Base-by-base conservation (phyloP, 2,797 vertebrate genomes). In the Percopsis omiscomaycus region DNA sequence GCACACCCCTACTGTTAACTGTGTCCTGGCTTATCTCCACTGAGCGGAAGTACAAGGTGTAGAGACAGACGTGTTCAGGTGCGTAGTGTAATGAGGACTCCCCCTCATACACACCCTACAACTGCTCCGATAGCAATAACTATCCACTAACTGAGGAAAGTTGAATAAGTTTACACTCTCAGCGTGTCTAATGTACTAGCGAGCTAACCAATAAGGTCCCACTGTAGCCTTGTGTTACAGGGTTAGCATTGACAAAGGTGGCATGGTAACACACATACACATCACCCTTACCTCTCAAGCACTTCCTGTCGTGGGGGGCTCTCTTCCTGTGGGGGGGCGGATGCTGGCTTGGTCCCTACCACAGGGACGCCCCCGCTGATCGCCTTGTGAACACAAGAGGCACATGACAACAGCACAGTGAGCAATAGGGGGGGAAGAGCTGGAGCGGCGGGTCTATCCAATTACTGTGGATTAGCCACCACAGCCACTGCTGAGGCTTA, bases 401-500 rank as follows among this genome's bases (percentile, higher is more conserved):
- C 3, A 12, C 61, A 69, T 2, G 10, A 61, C 62, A 73, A 78
- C 68, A 58, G 69, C 15, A 42, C 60, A 55, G 55, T n/a, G 47
- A 72, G 14, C 53, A 64, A 60, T 51, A 37, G 61, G 66, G 69
- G 69, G 55, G 64, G 55, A 61, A 69, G 61, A 69, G 65, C 50
- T 4, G 57, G 61, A 69, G 65, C 50, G 4, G 57, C 13, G 49
- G 63, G 57, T 44, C 59, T 53, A 89, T 87, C 80, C 82, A 78
- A 88, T 89, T 87, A 89, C 69, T n/a, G 48, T 49, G 82, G 88
- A 90, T 90, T 89, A 88, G 75, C 49, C 32, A 29, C 49, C 61
- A 68, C 73, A 84, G 81, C 84, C 59, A 68, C 32, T 68, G 59
- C 69, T 58, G 62, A 30, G 67, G 63, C 72, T 67, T 67, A 70